Base-by-base conservation (phyloP, 2,797 vertebrate species). In the Mormyrops attenuatus region DNA sequence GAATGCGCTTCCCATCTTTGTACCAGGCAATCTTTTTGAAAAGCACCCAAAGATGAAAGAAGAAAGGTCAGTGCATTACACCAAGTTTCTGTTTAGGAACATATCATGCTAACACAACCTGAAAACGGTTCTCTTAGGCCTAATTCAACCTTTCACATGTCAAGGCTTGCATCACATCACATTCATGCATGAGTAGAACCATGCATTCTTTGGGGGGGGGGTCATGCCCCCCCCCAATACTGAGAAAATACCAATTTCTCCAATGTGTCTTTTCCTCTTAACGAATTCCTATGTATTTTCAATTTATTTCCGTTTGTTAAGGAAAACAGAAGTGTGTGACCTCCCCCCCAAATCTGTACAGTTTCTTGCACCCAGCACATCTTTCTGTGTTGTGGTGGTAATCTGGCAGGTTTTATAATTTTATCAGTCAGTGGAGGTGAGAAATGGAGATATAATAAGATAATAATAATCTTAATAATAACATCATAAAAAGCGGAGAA, bases 1-100 rank as follows among this genome's bases (percentile, higher is more conserved):
- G 95, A 92, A 99, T 97, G 55, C 98, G 98, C 91, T 96, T 98
- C 34, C 98, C 98, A 50, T 99, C 98, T 96, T 99, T 99, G 94
- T 97, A 99, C 98, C 98, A 99, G 0, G 95, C 97, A 93, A 99
- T 97, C 98, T 99, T 20, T 88, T 30, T 88, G 89, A 11, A 91
- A 53, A 55, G 7, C 13, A 87, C 44, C 3, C 26, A 60, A 57
- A 57, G 30, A 52, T 50, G 84, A 85, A 50, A 4, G 5, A 49
- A 85, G 22, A 52, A 44, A 85, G 82, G 3, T 85, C 22, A 49
- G 49, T 85, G 8, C 9, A 85, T 50, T 47, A 82, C 38, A 82
- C 1, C 8, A 17, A 50, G 20, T 82, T 44, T 82, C 41, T 47
- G 9, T 44, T 47, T 17, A 44, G 73, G 38, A 73, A 73, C 11